These are phyloP conservation scores for Entelurus aequoreus DNA, from an alignment of 2,113 vertebrate species.

Conservation along the genomic window DNA sequence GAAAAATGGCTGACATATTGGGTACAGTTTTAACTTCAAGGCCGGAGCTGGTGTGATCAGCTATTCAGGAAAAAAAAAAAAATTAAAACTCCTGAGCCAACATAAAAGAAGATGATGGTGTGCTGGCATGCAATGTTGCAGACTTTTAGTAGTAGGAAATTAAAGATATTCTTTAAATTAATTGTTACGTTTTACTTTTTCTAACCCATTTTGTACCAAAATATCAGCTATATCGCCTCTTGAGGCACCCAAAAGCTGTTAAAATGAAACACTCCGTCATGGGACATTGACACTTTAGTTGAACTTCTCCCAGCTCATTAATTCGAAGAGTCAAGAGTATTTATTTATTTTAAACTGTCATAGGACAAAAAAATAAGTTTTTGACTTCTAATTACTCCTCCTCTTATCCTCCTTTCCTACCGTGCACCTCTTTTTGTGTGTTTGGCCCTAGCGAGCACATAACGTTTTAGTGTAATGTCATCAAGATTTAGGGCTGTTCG, in stretches of 20 bases:
- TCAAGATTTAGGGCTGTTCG: neutral
- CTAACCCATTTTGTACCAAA: neutral
- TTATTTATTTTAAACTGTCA: neutral
- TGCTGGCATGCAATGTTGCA: neutral
- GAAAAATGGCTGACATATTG: neutral
- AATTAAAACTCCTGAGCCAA: neutral
- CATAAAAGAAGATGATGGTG: neutral
- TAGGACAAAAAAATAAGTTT: neutral
- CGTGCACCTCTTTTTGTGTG: neutral
- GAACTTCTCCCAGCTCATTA: neutral
- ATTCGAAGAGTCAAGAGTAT: neutral
- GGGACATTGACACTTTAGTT: neutral
- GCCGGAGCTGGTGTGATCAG: neutral
- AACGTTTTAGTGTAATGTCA: constrained; percentile 5
- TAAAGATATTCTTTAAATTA: no score
- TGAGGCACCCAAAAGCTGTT: neutral
- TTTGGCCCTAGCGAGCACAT: neutral
- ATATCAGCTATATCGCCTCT: neutral
- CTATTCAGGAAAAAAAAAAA: neutral
- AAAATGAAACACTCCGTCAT: neutral
- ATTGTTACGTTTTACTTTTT: neutral
- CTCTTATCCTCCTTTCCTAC: neutral
- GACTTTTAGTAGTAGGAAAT: neutral
- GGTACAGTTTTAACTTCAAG: neutral
- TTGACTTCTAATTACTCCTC: neutral